Conservation (phyloP, 2,888 invertebrate species). For the Sesamia inferens region DNA sequence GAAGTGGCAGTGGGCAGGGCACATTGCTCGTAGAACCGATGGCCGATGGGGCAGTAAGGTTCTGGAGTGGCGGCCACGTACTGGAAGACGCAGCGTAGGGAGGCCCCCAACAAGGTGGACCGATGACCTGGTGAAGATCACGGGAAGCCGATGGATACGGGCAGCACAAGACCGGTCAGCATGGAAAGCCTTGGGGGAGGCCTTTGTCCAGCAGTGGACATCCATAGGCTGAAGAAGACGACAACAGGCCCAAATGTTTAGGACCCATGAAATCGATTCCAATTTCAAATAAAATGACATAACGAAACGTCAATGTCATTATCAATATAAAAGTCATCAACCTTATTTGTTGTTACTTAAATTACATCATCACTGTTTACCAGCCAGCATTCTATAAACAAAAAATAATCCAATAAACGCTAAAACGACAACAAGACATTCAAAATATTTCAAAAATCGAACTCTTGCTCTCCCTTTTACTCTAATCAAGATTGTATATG, state of each 20-base stretch:
- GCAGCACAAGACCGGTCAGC: too few relatives aligned
- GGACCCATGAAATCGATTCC: conserved; percentile 38
- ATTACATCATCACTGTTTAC: conserved; percentile 59
- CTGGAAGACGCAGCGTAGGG: too few relatives aligned
- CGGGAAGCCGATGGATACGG: too few relatives aligned
- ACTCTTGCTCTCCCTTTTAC: conserved; percentile 46
- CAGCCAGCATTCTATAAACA: conserved; percentile 50
- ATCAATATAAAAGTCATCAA: conserved; percentile 46
- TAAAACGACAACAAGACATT: conserved; percentile 60
- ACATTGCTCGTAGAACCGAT: too few relatives aligned
- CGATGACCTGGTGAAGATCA: too few relatives aligned
- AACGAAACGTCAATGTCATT: conserved; percentile 53
- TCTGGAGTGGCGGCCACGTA: too few relatives aligned
- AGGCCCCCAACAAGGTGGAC: too few relatives aligned
- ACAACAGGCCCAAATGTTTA: conserved; percentile 11
- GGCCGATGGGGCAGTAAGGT: too few relatives aligned
- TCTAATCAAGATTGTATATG: neutral
- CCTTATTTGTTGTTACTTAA: conserved; percentile 51
- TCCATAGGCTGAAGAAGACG: too few relatives aligned
- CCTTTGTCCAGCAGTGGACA: too few relatives aligned
- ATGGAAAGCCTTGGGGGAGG: too few relatives aligned
- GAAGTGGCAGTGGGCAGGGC: too few relatives aligned
- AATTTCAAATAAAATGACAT: conserved; percentile 36
- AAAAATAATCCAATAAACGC: conserved; percentile 63
- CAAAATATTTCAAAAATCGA: conserved; percentile 63